Conservation (phyloP, 2,113 vertebrate genomes). For the Hippoglossus stenolepis region DNA sequence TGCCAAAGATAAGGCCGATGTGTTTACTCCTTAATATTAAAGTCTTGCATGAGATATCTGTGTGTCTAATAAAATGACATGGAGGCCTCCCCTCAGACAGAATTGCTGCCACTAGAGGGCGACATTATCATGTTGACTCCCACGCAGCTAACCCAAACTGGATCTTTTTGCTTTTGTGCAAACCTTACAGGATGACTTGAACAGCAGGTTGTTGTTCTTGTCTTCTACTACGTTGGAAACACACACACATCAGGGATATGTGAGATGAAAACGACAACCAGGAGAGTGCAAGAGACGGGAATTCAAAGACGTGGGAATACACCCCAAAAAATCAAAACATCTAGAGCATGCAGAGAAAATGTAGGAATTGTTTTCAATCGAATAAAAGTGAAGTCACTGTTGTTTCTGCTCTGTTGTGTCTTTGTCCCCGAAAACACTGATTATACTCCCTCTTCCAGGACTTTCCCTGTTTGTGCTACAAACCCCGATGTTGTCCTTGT, state of each 20-base stretch:
- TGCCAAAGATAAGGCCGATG: not conserved
- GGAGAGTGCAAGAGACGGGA: not conserved
- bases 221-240: not conserved
- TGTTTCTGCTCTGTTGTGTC: slow-evolving; percentile 28
- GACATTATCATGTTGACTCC: not conserved
- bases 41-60: not conserved
- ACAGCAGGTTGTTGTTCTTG: not conserved
- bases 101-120: slow-evolving; percentile 47
- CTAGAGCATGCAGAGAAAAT: not conserved
- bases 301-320: not conserved
- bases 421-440: not conserved
- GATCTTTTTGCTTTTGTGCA: not conserved
- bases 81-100: not conserved
- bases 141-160: not conserved
- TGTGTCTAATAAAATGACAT: not conserved
- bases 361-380: slow-evolving; percentile 11
- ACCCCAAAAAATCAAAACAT: not conserved
- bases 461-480: slow-evolving; percentile 11
- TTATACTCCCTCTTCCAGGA: not conserved
- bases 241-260: not conserved
- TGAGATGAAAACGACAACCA: slow-evolving; percentile 15
- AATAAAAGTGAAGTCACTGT: slow-evolving; percentile 30
- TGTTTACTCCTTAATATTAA: not conserved
- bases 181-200: not conserved
- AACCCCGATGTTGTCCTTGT: slow-evolving; percentile 30